Percentiles rank a stretch among this genome's conserved stretches.
These are phyloP conservation scores for Sphecodes monilicornis DNA, from an alignment of 2,888 invertebrate genomes.

Conservation along the genomic window DNA sequence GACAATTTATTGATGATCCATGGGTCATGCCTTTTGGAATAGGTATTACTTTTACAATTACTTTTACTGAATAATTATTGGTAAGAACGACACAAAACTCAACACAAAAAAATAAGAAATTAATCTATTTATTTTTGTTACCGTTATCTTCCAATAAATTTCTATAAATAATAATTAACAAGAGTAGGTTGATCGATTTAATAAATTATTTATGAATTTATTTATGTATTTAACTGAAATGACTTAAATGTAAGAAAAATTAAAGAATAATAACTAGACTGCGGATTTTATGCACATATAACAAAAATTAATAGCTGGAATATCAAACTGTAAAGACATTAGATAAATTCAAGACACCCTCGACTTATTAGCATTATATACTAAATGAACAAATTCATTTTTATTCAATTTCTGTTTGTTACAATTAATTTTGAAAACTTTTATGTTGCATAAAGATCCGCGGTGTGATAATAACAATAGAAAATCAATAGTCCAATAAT, in stretches of 20 bases:
- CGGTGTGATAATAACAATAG: neutral
- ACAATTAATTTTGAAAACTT: neutral
- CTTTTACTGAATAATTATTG: neutral
- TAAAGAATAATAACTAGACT: too few species aligned
- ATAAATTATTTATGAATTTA: too few species aligned
- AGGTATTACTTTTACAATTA: conserved; percentile 83
- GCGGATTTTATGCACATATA: too few species aligned
- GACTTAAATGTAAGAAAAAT: too few species aligned
- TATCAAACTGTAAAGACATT: too few species aligned
- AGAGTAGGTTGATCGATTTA: too few species aligned
- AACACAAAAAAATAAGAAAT: neutral
- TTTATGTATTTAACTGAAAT: too few species aligned
- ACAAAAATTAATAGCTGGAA: too few species aligned
- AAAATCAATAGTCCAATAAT: neutral
- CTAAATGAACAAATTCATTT: neutral
- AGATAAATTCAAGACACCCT: too few species aligned
- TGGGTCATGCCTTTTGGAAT: conserved; percentile 91
- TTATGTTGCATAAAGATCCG: too few species aligned
- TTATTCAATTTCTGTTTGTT: neutral
- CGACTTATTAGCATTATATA: too few species aligned
- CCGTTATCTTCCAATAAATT: neutral
- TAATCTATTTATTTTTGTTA: neutral
- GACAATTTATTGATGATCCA: conserved; percentile 87
- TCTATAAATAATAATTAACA: neutral
- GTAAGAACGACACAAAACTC: neutral